Evolutionary conservation across 1,140 invertebrate species (phyloP), one percentile per base, ranked within the genome.

Genomic region (Rhizoglyphus robini): DNA sequence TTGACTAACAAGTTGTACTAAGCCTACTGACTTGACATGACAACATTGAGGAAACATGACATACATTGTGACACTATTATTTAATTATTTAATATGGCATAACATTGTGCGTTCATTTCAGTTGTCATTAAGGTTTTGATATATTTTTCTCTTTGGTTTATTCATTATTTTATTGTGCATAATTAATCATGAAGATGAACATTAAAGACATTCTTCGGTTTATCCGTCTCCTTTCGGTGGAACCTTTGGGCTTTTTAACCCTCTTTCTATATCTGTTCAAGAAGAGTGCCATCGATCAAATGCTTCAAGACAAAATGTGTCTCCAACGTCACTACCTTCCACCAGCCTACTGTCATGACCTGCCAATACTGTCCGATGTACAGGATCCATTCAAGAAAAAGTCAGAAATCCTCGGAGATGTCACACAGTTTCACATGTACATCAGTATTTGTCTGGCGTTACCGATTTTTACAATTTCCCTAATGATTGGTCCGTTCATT

Each of bases 221-320:
- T 23, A 15, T 15, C 8, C 23, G 51, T 27, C 23, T 65, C 15
- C 25, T 65, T 3, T 4, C 60, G 11, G 49, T 65, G 58, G 63
- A 65, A 34, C 63, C 63, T 4, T 31, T 34, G 18, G 15, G 27
- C 11, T 63, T 65, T 65, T 3, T 63, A 25, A 29, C 34, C 11
- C 63, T 62, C 57, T 65, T 65, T 8, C 3, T 27, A 3, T 63
- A 13, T 63, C 4, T 29, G 5, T 30, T 65, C 4, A 65, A 65
- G 32, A 4, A 54, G 23, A 34, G 20, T 15, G 20, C 63, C 11
- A 13, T 27, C 3, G 4, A 4, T 69, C 79, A 84, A 71, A 76
- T 90, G 65, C 82, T 82, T 68, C 36, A 59, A 32, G 79, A 82
- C 41, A 68, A 68, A 30, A 23, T 65, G 13, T 65, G 63, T 32